Conservation (phyloP, 1,140 invertebrate genomes). For the Zaprionus nigranus region DNA sequence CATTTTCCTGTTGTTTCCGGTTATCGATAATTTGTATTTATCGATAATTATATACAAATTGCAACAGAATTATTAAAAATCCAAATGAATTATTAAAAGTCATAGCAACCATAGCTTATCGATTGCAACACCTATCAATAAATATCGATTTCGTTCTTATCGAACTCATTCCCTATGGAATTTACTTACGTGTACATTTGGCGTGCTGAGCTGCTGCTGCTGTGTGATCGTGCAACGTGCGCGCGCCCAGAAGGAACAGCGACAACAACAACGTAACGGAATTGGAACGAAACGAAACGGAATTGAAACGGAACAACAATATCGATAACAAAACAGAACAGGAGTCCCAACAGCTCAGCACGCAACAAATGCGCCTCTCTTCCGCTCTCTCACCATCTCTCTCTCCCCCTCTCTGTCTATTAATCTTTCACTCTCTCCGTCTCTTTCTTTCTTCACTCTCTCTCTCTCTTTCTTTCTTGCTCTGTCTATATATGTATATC, state of each 20-base stretch:
- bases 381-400: background rate
- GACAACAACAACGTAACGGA: slow-evolving; percentile 20
- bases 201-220: slow-evolving; percentile 54
- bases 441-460: no score
- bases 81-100: no score
- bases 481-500: background rate
- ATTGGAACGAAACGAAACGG: slow-evolving; percentile 4
- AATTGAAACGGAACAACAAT: slow-evolving; percentile 4
- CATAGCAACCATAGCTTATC: no score
- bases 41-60: no score
- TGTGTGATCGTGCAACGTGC: slow-evolving; percentile 6
- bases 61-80: no score
- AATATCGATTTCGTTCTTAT: slow-evolving; percentile 14
- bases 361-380: background rate
- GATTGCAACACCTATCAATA: background rate
- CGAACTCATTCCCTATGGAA: slow-evolving; percentile 23
- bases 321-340: background rate
- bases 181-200: slow-evolving; percentile 62
- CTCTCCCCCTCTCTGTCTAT: background rate
- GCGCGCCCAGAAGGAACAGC: slow-evolving; percentile 3
- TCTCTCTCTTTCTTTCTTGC: background rate
- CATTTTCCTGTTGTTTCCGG: no score
- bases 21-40: no score
- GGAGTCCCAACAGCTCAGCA: slow-evolving; percentile 3
- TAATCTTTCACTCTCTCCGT: background rate